phyloP scores from a whole-genome alignment of 37 sponge, comb jelly and placozoan species.

The Lycopodina hypogea region DNA sequence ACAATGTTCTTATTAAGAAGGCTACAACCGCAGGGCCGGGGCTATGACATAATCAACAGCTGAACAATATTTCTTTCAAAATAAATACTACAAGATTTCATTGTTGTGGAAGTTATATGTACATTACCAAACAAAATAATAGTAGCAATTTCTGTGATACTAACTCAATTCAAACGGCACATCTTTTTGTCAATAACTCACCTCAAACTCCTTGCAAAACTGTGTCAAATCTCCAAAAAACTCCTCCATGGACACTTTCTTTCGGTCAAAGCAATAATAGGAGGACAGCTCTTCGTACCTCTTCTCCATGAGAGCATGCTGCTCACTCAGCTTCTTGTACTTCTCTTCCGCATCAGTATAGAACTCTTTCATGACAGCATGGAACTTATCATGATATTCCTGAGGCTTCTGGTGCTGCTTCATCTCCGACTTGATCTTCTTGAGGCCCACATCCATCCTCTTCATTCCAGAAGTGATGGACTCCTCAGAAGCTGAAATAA shows the following conservation, averaged over 20 bases:
- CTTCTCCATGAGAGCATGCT: slow-evolving; percentile 77
- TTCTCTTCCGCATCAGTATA: slow-evolving; percentile 46
- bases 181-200: slow-evolving; percentile 49
- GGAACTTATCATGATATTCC: slow-evolving; percentile 57
- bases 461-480: slow-evolving; percentile 52
- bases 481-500: slow-evolving; percentile 68
- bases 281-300: slow-evolving; percentile 50
- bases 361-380: slow-evolving; percentile 68
- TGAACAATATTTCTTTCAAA: too few species aligned
- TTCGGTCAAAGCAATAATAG: slow-evolving; percentile 76
- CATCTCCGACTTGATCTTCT: slow-evolving; percentile 57
- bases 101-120: too few species aligned
- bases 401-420: slow-evolving; percentile 61
- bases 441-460: slow-evolving; percentile 46
- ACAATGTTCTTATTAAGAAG: too few species aligned
- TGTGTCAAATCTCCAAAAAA: slow-evolving; percentile 87
- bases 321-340: slow-evolving; percentile 54
- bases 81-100: too few species aligned
- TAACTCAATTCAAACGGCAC: too few species aligned
- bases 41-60: too few species aligned
- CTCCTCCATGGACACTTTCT: slow-evolving; percentile 87
- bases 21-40: too few species aligned
- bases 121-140: too few species aligned
- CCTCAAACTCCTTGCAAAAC: slow-evolving; percentile 92
- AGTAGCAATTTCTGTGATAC: too few species aligned